phyloP scores from a whole-genome alignment of 2,113 vertebrate species.

The Stomatorhinus ivindoensis region DNA sequence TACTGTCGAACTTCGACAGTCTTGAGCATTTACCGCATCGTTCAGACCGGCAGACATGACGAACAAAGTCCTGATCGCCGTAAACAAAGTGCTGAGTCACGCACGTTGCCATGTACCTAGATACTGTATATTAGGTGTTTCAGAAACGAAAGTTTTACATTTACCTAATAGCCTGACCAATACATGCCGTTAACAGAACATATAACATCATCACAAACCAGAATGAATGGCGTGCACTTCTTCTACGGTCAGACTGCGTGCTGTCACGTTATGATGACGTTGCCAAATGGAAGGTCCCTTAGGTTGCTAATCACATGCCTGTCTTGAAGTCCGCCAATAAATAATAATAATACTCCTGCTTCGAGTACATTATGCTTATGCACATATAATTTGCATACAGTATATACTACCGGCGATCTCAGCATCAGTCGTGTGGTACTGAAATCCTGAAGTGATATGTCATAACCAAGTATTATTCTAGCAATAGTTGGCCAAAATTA shows the following conservation, averaged over 20 bases:
- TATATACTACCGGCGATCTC: neutral
- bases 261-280: neutral
- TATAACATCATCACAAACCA: neutral
- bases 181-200: neutral
- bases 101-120: constrained; percentile 30
- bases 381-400: neutral
- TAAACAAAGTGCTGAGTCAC: constrained; percentile 57
- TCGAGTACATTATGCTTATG: neutral
- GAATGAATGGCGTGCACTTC: neutral
- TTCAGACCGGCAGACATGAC: neutral
- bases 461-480: neutral
- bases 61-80: constrained; percentile 54
- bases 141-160: neutral
- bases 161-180: neutral
- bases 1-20: constrained; percentile 61
- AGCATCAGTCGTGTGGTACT: neutral
- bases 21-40: neutral
- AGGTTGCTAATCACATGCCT: neutral
- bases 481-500: neutral
- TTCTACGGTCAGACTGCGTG: too few relatives aligned
- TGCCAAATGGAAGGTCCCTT: neutral
- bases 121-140: neutral
- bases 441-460: neutral
- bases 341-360: neutral
- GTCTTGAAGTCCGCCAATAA: neutral